These are phyloP conservation scores for Eurystomus gularis DNA, from an alignment of 2,113 vertebrate genomes.

Conservation along the genomic window DNA sequence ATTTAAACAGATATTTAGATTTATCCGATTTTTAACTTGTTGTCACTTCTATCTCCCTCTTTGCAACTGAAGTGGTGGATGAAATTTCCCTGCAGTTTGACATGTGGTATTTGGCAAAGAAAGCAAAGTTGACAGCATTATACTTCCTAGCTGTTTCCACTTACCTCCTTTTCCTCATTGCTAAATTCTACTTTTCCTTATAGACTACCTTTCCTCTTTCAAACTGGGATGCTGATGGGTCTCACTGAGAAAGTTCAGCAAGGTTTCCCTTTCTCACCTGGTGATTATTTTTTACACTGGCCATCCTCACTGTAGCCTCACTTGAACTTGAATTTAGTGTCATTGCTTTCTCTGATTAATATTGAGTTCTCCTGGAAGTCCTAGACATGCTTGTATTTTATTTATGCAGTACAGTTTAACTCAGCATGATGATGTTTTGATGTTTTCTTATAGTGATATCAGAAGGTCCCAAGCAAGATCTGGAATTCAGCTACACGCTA, in stretches of 20 bases:
- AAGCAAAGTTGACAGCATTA: accelerated
- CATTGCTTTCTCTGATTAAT: background rate
- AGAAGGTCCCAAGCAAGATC: background rate
- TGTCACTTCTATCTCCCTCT: background rate
- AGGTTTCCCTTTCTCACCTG: background rate
- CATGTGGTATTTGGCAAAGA: background rate
- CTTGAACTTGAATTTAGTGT: background rate
- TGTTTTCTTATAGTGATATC: background rate
- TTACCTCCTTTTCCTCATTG: background rate
- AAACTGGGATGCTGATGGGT: background rate
- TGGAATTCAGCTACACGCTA: background rate
- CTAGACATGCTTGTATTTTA: background rate
- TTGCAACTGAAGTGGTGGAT: background rate
- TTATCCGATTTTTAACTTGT: background rate
- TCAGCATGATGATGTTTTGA: background rate
- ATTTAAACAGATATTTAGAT: background rate
- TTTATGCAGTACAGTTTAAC: background rate
- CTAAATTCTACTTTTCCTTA: background rate
- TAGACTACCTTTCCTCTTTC: background rate
- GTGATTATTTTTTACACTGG: background rate
- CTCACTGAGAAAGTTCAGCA: background rate
- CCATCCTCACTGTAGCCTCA: background rate
- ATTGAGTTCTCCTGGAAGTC: background rate
- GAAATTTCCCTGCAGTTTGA: background rate
- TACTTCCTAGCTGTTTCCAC: background rate